Conservation (phyloP, 2,797 vertebrate genomes). For the Cynopterus sphinx region DNA sequence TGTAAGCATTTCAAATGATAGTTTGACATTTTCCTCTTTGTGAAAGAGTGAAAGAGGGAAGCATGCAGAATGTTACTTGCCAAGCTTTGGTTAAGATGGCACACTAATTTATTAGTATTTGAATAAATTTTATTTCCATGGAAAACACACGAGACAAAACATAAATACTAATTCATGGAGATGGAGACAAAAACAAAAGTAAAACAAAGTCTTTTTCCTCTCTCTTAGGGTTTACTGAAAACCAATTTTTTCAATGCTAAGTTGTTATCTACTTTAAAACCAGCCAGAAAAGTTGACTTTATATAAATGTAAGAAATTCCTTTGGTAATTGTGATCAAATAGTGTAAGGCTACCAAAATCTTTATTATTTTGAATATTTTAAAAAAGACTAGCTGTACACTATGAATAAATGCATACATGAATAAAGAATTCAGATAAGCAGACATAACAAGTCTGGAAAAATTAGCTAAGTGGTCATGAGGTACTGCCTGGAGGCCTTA, state of each 20-base stretch:
- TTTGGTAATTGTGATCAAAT: not conserved
- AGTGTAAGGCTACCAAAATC: not conserved
- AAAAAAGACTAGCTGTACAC: not conserved
- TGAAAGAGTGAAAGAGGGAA: not conserved
- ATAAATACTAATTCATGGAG: not conserved
- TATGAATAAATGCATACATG: not conserved
- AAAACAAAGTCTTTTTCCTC: not conserved
- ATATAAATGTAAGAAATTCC: not conserved
- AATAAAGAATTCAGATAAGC: not conserved
- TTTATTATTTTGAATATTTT: conserved; percentile 9
- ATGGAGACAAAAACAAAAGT: not conserved
- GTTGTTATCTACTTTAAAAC: not conserved
- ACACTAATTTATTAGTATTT: not conserved
- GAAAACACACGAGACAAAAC: not conserved
- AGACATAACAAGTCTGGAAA: not conserved
- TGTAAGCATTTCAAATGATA: not conserved
- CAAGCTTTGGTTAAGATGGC: not conserved
- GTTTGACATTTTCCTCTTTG: not conserved
- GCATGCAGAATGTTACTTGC: not conserved
- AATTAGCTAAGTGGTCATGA: not conserved
- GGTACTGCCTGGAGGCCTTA: not conserved
- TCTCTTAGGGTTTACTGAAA: not conserved
- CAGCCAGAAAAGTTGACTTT: conserved; percentile 19
- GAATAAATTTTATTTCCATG: not conserved
- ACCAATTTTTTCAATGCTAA: not conserved